Evolutionary conservation across 2,888 invertebrate genomes (phyloP).

Genomic region (Endomychus coccineus): DNA sequence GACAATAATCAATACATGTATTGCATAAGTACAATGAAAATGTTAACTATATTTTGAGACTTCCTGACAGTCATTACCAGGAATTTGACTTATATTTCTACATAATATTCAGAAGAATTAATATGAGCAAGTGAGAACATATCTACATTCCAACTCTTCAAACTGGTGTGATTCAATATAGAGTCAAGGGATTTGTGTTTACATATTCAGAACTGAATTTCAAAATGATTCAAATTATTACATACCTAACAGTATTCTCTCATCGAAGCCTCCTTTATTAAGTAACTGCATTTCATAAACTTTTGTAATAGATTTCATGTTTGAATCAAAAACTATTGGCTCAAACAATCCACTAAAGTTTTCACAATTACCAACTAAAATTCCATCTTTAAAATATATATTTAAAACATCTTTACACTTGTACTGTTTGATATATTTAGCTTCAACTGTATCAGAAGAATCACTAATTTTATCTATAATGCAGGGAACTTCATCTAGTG

Average conservation of each 20-base stretch:
- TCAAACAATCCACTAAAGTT: conserved; percentile 72
- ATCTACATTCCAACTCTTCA: too few relatives aligned
- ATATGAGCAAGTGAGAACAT: too few relatives aligned
- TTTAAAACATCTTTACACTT: conserved; percentile 73
- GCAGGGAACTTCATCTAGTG: conserved; percentile 66
- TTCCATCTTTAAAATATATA: conserved; percentile 65
- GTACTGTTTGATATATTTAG: conserved; percentile 84
- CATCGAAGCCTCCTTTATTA: conserved; percentile 91
- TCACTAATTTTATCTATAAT: conserved; percentile 72
- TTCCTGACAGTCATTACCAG: too few relatives aligned
- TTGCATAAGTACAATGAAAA: too few relatives aligned
- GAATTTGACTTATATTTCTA: too few relatives aligned
- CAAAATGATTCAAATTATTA: conserved; percentile 18
- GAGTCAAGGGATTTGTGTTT: background rate
- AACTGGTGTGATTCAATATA: too few relatives aligned
- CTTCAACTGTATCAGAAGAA: conserved; percentile 61
- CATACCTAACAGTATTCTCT: conserved; percentile 86
- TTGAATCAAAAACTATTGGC: conserved; percentile 71
- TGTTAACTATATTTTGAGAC: too few relatives aligned
- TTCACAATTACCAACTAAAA: conserved; percentile 64
- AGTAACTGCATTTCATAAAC: conserved; percentile 87
- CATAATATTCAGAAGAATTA: too few relatives aligned
- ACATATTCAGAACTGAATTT: conserved; percentile 1
- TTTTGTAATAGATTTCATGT: conserved; percentile 77
- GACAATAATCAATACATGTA: too few relatives aligned